A percentile compares a stretch with the other conserved stretches of the same genome.
These are phyloP conservation scores for Penaeus japonicus DNA, from an alignment of 1,140 invertebrate species.

Conservation along the genomic window DNA sequence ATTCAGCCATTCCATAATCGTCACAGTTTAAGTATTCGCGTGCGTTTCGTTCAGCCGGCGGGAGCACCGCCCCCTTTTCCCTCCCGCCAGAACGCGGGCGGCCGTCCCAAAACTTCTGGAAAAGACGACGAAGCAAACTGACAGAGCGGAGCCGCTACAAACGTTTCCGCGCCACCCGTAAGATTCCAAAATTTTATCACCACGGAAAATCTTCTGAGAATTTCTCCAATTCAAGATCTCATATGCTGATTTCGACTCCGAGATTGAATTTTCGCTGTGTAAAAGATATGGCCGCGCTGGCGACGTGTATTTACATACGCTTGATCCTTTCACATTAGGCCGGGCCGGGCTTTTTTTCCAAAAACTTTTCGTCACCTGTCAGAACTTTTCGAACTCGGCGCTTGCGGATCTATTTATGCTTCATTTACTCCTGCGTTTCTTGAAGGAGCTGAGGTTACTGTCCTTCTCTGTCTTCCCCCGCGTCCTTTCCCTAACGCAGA, in stretches of 20 bases:
- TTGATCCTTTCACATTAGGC: conserved; percentile 41
- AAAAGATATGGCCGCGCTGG: conserved; percentile 46
- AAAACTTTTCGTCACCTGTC: conserved; percentile 23
- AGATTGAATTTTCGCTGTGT: conserved; percentile 50
- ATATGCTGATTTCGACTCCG: conserved; percentile 49
- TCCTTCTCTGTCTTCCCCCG: too few relatives aligned
- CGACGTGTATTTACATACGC: conserved; percentile 45
- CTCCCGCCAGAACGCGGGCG: background rate
- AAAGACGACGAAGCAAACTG: too few relatives aligned
- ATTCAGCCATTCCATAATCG: background rate
- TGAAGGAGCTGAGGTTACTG: too few relatives aligned
- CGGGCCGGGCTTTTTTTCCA: conserved; percentile 6
- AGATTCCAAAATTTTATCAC: conserved; percentile 47
- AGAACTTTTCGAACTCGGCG: conserved; percentile 10
- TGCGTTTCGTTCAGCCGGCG: too few relatives aligned
- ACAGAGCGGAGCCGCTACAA: background rate
- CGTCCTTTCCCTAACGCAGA: too few relatives aligned
- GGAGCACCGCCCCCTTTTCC: background rate
- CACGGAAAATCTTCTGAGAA: conserved; percentile 29
- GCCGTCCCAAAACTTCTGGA: too few relatives aligned
- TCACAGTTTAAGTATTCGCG: background rate
- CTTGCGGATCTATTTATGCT: too few relatives aligned
- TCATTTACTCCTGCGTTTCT: too few relatives aligned
- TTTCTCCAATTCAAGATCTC: conserved; percentile 52
- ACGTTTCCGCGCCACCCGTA: conserved; percentile 19